phyloP scores from a whole-genome alignment of 30 jellyfish, hydroid and myxozoan species.

The Mastigias papua region DNA sequence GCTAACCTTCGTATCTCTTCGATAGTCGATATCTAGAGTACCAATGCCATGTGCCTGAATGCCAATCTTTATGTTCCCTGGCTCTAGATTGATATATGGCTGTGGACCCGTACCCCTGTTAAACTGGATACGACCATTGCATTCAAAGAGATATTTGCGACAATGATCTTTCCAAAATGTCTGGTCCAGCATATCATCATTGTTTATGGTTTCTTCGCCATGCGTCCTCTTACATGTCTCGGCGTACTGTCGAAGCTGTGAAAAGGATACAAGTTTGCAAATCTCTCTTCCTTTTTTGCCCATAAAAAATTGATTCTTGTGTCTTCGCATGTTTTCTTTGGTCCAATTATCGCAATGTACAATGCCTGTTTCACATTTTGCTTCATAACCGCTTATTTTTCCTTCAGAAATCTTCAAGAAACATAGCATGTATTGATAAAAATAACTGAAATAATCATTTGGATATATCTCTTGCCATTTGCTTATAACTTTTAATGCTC shows the following conservation, averaged over 20 bases:
- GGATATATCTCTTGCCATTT: constrained; percentile 28
- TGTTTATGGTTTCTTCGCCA: background rate
- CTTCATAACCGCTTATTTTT: constrained; percentile 5
- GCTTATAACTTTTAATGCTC: constrained; percentile 16
- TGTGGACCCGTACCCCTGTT: background rate
- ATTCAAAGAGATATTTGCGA: constrained; percentile 31
- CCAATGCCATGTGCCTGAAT: constrained; percentile 25
- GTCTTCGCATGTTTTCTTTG: constrained; percentile 1
- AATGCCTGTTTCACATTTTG: constrained; percentile 24
- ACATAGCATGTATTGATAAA: constrained; percentile 50
- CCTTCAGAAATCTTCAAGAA: constrained; percentile 35
- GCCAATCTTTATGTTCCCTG: constrained; percentile 21
- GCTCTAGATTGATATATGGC: constrained; percentile 45
- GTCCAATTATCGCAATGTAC: constrained; percentile 28
- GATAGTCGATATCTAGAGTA: constrained; percentile 8
- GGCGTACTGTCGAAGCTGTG: no score
- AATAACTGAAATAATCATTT: constrained; percentile 52
- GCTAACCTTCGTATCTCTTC: constrained; percentile 37
- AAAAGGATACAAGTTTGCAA: constrained; percentile 9
- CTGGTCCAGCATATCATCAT: constrained; percentile 8
- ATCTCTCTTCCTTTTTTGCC: constrained; percentile 28
- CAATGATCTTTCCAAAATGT: constrained; percentile 32
- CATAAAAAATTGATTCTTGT: constrained; percentile 9
- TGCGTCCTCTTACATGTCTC: background rate
- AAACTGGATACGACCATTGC: constrained; percentile 24